A percentile compares a stretch with the other conserved stretches of the same genome.
Conservation (phyloP, 2,113 vertebrate genomes). For the Silurus glanis region DNA sequence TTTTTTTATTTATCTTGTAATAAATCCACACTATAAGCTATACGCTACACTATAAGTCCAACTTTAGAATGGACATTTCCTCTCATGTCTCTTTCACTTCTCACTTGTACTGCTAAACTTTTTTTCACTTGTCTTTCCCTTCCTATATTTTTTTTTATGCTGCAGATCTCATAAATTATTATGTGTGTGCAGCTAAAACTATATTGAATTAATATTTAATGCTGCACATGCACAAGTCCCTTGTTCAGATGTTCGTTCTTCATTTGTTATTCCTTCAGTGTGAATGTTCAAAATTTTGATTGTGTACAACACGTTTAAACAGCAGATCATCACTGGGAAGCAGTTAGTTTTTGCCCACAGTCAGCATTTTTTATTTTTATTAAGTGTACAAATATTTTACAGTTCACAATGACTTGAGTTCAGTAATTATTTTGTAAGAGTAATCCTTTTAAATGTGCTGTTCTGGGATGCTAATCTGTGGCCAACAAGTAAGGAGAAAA, state of each 20-base stretch:
- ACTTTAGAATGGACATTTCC: too few relatives aligned
- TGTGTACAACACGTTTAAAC: neutral
- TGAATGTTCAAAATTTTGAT: neutral
- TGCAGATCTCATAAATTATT: too few relatives aligned
- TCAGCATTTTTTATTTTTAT: neutral
- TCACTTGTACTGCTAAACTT: too few relatives aligned
- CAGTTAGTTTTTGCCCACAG: neutral
- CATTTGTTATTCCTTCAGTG: neutral
- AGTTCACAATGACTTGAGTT: neutral
- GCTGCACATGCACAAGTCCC: neutral
- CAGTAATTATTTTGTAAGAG: neutral
- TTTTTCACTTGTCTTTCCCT: too few relatives aligned
- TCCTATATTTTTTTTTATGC: too few relatives aligned
- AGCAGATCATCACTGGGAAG: neutral
- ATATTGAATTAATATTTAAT: neutral
- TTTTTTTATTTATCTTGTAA: too few relatives aligned
- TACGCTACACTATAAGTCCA: too few relatives aligned
- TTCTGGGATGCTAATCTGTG: neutral
- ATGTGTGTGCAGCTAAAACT: neutral
- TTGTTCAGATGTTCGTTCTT: neutral
- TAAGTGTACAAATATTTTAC: neutral
- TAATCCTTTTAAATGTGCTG: neutral
- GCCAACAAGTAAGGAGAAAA: neutral
- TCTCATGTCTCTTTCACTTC: too few relatives aligned
- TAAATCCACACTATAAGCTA: too few relatives aligned